phyloP scores from a whole-genome alignment of 53 echinoderm and acorn worm species.

The Arbacia lixula region DNA sequence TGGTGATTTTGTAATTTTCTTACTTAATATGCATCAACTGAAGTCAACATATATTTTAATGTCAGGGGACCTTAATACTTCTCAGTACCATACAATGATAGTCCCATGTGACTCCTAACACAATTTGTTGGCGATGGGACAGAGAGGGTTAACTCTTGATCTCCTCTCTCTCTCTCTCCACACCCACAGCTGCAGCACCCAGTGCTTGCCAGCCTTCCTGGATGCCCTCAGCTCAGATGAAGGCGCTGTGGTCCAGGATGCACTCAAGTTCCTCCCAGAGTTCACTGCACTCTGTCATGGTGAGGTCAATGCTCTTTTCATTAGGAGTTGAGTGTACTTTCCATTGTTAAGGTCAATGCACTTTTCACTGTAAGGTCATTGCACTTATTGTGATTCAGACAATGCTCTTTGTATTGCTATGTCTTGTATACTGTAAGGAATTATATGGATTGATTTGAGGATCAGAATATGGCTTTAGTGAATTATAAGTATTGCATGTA shows the following conservation, averaged over 20 bases:
- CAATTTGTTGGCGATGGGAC: too few species aligned
- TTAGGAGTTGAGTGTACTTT: too few species aligned
- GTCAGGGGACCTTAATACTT: too few species aligned
- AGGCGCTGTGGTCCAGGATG: conserved; percentile 78
- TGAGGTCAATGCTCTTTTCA: too few species aligned
- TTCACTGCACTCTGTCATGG: conserved; percentile 95
- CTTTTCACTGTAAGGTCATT: too few species aligned
- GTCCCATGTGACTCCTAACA: too few species aligned
- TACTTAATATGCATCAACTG: too few species aligned
- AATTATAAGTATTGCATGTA: neutral
- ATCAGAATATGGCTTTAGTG: neutral
- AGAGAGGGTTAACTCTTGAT: neutral
- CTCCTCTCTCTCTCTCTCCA: neutral
- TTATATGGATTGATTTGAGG: neutral
- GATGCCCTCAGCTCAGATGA: conserved; percentile 80
- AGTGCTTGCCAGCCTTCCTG: conserved; percentile 86
- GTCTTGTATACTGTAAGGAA: neutral
- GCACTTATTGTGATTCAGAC: neutral
- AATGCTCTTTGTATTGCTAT: neutral
- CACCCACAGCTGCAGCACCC: conserved; percentile 68
- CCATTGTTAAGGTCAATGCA: too few species aligned
- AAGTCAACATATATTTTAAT: too few species aligned
- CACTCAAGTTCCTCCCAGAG: conserved; percentile 89
- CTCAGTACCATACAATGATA: too few species aligned
- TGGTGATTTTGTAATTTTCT: too few species aligned